phyloP scores from a whole-genome alignment of 2,113 vertebrate species.

The Oreochromis aureus region DNA sequence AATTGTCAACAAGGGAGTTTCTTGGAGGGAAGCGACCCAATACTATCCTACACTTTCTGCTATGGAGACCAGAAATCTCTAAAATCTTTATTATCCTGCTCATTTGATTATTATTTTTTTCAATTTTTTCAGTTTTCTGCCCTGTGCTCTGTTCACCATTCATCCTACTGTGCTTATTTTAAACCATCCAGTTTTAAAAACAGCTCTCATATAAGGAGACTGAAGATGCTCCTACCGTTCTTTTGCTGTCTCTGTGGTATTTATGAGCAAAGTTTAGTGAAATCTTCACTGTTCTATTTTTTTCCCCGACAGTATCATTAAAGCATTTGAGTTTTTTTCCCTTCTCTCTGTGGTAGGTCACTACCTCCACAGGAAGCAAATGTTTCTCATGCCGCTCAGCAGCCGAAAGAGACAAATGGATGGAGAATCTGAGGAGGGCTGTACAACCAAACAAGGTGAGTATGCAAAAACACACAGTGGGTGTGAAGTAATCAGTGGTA shows the following conservation, averaged over 20 bases:
- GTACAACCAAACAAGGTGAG: conserved; percentile 97
- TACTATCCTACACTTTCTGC: background rate
- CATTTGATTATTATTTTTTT: background rate
- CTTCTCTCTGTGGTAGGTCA: conserved; percentile 77
- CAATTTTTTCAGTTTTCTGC: background rate
- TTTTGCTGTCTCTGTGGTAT: background rate
- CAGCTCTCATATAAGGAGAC: background rate
- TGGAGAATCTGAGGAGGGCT: conserved; percentile 96
- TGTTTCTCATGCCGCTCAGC: conserved; percentile 97
- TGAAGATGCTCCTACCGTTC: background rate
- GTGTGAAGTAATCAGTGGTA: background rate
- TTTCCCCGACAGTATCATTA: background rate
- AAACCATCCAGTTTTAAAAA: background rate
- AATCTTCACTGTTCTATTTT: background rate
- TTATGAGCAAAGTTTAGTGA: conserved; percentile 1
- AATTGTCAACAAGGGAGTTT: background rate
- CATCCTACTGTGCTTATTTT: background rate
- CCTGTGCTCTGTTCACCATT: background rate
- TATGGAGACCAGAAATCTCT: background rate
- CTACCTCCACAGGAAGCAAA: conserved; percentile 93
- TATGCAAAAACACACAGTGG: background rate
- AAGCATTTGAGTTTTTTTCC: background rate
- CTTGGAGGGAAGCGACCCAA: background rate
- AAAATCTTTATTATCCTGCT: background rate
- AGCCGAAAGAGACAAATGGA: conserved; percentile 99